Percentiles rank a stretch among this genome's conserved stretches.
Evolutionary conservation across 2,797 vertebrate genomes (phyloP).

Genomic region (Meriones psammophilus): DNA sequence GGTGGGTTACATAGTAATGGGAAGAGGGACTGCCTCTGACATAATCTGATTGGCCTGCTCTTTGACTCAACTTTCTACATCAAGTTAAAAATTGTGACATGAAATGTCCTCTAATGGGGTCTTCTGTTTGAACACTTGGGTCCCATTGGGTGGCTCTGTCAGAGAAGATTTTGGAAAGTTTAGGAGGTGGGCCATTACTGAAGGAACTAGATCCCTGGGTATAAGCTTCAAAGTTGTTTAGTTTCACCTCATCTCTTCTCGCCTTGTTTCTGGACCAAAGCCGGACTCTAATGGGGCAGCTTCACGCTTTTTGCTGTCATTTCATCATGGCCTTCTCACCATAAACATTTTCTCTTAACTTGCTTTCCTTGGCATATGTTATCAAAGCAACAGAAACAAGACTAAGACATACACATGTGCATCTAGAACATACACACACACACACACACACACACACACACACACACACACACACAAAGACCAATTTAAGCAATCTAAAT

Average conservation of each 20-base stretch:
- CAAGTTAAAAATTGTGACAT: background rate
- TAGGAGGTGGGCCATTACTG: background rate
- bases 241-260: background rate
- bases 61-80: slow-evolving; percentile 68
- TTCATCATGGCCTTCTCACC: background rate
- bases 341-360: background rate
- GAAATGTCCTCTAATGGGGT: background rate
- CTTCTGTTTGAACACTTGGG: background rate
- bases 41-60: too few species aligned
- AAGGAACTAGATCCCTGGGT: background rate
- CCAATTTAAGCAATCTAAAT: slow-evolving; percentile 84
- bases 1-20: too few species aligned
- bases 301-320: background rate
- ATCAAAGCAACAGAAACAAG: background rate
- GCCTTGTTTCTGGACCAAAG: background rate
- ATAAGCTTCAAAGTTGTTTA: background rate
- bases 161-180: background rate
- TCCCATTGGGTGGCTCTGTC: background rate
- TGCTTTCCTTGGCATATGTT: background rate
- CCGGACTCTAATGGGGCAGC: background rate
- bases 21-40: too few species aligned
- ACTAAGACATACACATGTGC: too few species aligned
- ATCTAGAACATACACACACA: slow-evolving; percentile 73
- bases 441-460: background rate
- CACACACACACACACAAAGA: slow-evolving; percentile 67